Evolutionary conservation across 2,113 vertebrate species (phyloP).

Genomic region (Leptobrachium ailaonicum): DNA sequence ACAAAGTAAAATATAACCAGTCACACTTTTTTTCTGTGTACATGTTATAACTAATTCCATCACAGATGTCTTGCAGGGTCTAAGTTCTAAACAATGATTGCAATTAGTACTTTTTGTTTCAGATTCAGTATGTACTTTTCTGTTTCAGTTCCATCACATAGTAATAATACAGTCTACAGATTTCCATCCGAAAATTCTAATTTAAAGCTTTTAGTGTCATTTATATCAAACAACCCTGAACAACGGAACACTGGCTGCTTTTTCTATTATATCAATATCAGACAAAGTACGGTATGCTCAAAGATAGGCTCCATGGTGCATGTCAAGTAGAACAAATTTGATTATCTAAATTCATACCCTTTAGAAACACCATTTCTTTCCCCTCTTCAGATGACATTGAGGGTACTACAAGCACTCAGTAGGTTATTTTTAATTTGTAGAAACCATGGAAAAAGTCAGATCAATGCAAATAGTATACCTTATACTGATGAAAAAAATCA

Average conservation of each 20-base stretch:
- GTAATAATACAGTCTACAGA: neutral
- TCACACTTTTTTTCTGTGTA: neutral
- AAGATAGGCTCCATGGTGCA: neutral
- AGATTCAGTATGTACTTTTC: neutral
- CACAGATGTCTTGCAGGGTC: too few species aligned
- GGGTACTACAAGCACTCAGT: neutral
- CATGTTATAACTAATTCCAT: too few species aligned
- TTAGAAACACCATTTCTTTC: neutral
- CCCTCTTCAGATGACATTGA: neutral
- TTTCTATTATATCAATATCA: neutral
- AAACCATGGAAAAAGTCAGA: neutral
- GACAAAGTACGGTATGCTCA: neutral
- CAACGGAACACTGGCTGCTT: conserved; percentile 1
- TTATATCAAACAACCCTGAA: neutral
- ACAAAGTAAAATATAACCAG: neutral
- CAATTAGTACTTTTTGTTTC: neutral
- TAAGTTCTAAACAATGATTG: too few species aligned
- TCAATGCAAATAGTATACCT: neutral
- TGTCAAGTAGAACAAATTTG: neutral
- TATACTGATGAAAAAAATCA: too few species aligned
- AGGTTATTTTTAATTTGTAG: neutral
- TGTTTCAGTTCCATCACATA: neutral
- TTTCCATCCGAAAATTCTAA: neutral
- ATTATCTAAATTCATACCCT: neutral
- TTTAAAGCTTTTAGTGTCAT: neutral